Conservation (phyloP, 2,888 invertebrate genomes). For the Argyra leucocephala region DNA sequence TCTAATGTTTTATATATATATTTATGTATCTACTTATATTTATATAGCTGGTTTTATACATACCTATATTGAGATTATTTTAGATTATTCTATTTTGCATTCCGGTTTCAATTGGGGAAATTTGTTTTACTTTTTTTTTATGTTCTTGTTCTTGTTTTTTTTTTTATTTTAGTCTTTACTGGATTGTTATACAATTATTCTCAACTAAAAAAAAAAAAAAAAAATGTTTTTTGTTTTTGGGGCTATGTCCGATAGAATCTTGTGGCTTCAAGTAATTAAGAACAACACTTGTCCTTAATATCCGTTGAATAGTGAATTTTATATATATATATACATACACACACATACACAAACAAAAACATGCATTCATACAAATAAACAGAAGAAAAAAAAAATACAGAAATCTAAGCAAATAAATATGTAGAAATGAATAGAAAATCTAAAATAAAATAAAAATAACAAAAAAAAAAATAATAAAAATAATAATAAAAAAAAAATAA, state of each 20-base stretch:
- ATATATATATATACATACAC: neutral
- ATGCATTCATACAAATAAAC: too few species aligned
- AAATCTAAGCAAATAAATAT: neutral
- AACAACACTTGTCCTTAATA: conserved; percentile 4
- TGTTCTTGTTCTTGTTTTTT: neutral
- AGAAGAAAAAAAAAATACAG: too few species aligned
- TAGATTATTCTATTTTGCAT: neutral
- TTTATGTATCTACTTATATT: too few species aligned
- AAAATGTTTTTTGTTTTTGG: neutral
- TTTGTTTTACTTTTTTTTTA: neutral
- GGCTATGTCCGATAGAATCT: conserved; percentile 4
- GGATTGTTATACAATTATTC: too few species aligned
- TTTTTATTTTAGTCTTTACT: neutral
- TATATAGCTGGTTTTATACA: too few species aligned
- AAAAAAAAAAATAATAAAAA: neutral
- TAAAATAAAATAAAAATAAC: neutral
- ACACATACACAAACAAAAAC: too few species aligned
- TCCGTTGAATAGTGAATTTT: neutral
- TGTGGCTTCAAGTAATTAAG: conserved; percentile 3
- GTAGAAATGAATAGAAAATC: neutral
- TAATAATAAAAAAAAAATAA: neutral
- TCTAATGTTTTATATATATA: neutral
- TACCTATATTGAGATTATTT: neutral
- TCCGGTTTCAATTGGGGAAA: neutral
- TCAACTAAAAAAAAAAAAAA: too few species aligned